phyloP scores from a whole-genome alignment of 2,113 vertebrate species.

The Pomatostomus ruficeps region DNA sequence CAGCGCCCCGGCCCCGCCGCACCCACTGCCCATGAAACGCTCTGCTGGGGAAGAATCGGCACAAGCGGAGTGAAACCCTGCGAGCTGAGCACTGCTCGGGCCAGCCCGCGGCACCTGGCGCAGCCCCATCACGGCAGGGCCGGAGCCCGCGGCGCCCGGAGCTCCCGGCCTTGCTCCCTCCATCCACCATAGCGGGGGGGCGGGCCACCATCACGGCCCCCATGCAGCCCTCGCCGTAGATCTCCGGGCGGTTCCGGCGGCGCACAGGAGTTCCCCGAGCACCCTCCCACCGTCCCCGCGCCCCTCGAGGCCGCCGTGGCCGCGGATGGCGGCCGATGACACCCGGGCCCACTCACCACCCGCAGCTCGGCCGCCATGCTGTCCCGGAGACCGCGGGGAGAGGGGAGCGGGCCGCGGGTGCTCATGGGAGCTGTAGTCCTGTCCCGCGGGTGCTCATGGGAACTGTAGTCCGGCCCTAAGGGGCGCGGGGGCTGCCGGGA shows the following conservation, averaged over 20 bases:
- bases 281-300: rapidly evolving
- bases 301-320: not conserved
- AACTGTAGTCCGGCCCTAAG: not conserved
- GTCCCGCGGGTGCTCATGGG: rapidly evolving
- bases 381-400: rapidly evolving
- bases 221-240: not conserved
- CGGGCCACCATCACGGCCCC: rapidly evolving
- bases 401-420: rapidly evolving
- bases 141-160: not conserved
- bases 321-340: not conserved
- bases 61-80: rapidly evolving
- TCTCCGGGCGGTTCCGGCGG: rapidly evolving
- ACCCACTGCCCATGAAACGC: rapidly evolving
- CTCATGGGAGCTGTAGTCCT: not conserved
- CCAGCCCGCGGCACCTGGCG: not conserved
- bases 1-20: not conserved
- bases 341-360: rapidly evolving
- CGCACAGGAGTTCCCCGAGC: no score
- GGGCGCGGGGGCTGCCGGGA: not conserved
- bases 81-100: not conserved
- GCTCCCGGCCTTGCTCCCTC: not conserved
- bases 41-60: no score
- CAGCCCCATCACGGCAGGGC: not conserved
- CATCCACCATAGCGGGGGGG: not conserved
- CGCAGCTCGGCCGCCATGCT: rapidly evolving